phyloP scores from a whole-genome alignment of 2,113 vertebrate species.

The Neolamprologus toae region DNA sequence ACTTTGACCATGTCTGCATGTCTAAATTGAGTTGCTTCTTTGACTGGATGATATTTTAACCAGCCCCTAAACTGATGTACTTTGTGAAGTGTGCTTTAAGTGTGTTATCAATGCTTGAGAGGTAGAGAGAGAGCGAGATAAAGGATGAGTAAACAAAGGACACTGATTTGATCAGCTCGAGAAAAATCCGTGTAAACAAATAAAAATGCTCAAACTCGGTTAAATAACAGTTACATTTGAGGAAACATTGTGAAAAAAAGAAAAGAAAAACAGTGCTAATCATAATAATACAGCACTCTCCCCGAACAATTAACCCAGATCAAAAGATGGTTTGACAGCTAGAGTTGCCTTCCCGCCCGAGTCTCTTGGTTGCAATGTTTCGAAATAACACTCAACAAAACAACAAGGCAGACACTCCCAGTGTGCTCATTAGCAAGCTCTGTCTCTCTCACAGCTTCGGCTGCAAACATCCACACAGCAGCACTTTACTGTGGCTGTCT shows the following conservation, averaged over 20 bases:
- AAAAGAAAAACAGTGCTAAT: conserved; percentile 4
- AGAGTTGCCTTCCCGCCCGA: conserved; percentile 10
- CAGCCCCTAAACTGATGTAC: neutral
- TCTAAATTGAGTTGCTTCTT: neutral
- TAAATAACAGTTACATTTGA: neutral
- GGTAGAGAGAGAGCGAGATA: neutral
- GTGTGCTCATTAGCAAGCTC: conserved; percentile 52
- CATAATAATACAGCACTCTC: conserved; percentile 32
- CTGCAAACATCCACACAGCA: conserved; percentile 21
- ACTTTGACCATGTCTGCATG: neutral
- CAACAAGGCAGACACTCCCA: conserved; percentile 41
- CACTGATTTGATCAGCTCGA: neutral
- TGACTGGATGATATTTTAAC: neutral
- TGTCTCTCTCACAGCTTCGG: conserved; percentile 1
- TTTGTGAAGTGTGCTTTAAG: neutral
- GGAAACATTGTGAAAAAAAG: neutral
- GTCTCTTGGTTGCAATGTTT: conserved; percentile 42
- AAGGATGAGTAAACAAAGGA: neutral
- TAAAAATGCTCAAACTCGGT: neutral
- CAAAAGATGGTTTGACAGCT: conserved; percentile 50
- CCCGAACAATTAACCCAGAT: conserved; percentile 64
- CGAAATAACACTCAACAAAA: conserved; percentile 40
- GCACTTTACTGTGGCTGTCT: neutral
- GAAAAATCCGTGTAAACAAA: neutral
- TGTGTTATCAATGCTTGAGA: neutral